These are phyloP conservation scores for Anticlea derivata DNA, from an alignment of 2,888 invertebrate genomes.

Conservation along the genomic window DNA sequence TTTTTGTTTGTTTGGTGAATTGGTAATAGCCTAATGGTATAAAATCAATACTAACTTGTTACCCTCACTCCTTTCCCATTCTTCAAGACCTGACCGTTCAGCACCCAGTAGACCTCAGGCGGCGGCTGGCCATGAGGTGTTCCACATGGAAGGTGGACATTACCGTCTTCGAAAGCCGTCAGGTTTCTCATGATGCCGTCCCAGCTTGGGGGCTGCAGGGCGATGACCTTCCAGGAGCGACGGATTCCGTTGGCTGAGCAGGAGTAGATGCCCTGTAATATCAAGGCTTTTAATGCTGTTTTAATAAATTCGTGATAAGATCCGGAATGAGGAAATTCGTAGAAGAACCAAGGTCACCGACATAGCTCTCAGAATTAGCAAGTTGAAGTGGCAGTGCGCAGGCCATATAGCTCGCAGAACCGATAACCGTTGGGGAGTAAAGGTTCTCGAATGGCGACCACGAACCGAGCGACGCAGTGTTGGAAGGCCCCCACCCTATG, in stretches of 20 bases:
- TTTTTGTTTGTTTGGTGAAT: too few species aligned
- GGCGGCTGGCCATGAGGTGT: conserved; percentile 88
- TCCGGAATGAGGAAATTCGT: too few species aligned
- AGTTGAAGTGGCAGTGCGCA: too few species aligned
- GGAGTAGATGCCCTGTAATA: conserved; percentile 88
- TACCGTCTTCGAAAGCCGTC: conserved; percentile 79
- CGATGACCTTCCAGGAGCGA: conserved; percentile 71
- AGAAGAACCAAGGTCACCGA: too few species aligned
- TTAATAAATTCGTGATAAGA: too few species aligned
- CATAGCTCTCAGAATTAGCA: too few species aligned
- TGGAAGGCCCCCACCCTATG: too few species aligned
- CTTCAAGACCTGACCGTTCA: conserved; percentile 90
- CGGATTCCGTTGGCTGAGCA: conserved; percentile 87
- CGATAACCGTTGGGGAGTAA: too few species aligned
- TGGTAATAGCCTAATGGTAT: too few species aligned
- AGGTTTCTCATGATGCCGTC: conserved; percentile 78
- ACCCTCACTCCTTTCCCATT: conserved; percentile 60
- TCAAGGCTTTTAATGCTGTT: background rate
- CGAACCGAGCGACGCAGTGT: too few species aligned
- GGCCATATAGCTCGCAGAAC: too few species aligned
- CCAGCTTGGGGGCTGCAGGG: conserved; percentile 75
- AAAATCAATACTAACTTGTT: conserved; percentile 52
- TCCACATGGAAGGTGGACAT: conserved; percentile 78
- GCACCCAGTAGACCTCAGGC: conserved; percentile 92
- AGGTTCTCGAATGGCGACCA: too few species aligned